These are phyloP conservation scores for Mellilla xanthometata DNA, from an alignment of 2,888 invertebrate species.

Conservation along the genomic window DNA sequence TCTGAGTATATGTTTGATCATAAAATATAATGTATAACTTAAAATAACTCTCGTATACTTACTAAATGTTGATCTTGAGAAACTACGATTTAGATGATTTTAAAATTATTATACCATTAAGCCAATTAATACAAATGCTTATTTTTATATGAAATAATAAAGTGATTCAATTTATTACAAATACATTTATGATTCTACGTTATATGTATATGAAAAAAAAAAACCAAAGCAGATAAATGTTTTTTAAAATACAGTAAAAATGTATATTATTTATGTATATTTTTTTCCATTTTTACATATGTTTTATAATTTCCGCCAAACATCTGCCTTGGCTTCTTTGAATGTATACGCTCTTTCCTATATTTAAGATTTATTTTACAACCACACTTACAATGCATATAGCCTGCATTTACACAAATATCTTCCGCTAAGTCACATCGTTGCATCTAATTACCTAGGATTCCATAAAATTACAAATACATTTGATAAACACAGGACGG, in stretches of 20 bases:
- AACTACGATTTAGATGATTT: slow-evolving; percentile 25
- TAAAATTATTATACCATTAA: slow-evolving; percentile 26
- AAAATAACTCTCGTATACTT: slow-evolving; percentile 35
- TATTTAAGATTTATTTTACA: slow-evolving; percentile 32
- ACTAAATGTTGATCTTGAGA: slow-evolving; percentile 36
- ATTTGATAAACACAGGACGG: no score
- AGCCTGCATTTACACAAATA: slow-evolving; percentile 12
- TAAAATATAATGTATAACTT: slow-evolving; percentile 45
- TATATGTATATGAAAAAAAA: no score
- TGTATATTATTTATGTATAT: no score
- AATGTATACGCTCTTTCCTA: slow-evolving; percentile 4
- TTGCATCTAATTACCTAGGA: slow-evolving; percentile 45
- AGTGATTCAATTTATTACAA: slow-evolving; percentile 13
- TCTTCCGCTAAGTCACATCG: slow-evolving; percentile 46
- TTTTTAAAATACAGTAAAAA: no score
- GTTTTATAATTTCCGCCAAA: neutral
- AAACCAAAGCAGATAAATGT: slow-evolving; percentile 19
- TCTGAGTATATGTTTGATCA: slow-evolving; percentile 76
- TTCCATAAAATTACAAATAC: slow-evolving; percentile 37
- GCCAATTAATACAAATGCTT: slow-evolving; percentile 37
- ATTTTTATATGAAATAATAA: slow-evolving; percentile 19
- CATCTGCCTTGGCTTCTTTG: slow-evolving; percentile 29
- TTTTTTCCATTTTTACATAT: neutral
- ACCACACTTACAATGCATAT: slow-evolving; percentile 25
- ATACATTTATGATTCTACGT: slow-evolving; percentile 6